Evolutionary conservation across 30 jellyfish, hydroid and myxozoan species (phyloP).

Genomic region (Nemopilema nomurai): DNA sequence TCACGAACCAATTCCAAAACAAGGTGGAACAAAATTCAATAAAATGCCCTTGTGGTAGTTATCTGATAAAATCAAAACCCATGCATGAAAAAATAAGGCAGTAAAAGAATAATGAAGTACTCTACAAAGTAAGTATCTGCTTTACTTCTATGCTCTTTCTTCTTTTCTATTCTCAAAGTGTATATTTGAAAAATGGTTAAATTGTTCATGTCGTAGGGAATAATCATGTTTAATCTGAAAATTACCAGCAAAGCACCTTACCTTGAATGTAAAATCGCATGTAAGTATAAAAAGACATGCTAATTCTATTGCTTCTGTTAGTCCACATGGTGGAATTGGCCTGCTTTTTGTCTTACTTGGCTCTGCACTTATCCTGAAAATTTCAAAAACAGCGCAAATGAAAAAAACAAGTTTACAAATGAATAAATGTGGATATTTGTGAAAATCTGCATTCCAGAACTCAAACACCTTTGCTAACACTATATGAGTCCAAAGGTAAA

Average conservation of each 20-base stretch:
- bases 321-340: conserved; percentile 86
- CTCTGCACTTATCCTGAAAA: conserved; percentile 76
- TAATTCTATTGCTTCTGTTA: conserved; percentile 81
- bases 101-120: no score
- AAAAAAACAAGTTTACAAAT: not conserved
- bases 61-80: no score
- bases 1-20: not conserved
- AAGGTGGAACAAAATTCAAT: no score
- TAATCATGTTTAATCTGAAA: no score
- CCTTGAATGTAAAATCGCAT: conserved; percentile 78
- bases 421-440: not conserved
- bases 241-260: not conserved
- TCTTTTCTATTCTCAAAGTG: no score
- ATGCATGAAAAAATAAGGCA: no score
- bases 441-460: not conserved
- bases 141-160: no score
- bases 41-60: not conserved
- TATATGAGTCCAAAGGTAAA: no score
- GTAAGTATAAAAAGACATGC: conserved; percentile 69
- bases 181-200: no score
- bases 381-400: not conserved
- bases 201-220: no score
- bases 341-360: conserved; percentile 58
- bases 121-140: no score
- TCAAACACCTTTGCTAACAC: no score